Evolutionary conservation across 1,140 invertebrate species (phyloP).

Genomic region (Agrilus planipennis): DNA sequence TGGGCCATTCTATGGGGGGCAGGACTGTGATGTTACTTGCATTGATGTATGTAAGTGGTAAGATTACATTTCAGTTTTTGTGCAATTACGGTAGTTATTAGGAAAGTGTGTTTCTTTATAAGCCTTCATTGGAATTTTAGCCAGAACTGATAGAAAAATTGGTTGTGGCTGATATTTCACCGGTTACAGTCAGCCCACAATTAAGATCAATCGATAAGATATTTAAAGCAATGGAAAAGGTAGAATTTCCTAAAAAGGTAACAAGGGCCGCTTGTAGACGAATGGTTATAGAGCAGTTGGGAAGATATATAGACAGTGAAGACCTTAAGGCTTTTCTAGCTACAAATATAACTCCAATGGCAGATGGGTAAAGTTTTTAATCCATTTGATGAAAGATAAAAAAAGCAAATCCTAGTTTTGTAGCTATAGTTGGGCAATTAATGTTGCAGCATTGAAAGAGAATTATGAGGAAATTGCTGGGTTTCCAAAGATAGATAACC

Average conservation of each 20-base stretch:
- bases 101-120: not conserved
- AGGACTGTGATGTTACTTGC: constrained; percentile 69
- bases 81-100: too few species aligned
- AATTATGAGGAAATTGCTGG: constrained; percentile 42
- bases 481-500: constrained; percentile 44
- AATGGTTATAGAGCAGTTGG: constrained; percentile 41
- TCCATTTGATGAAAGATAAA: too few species aligned
- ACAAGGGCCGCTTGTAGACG: constrained; percentile 55
- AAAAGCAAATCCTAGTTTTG: too few species aligned
- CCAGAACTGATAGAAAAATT: constrained; percentile 66
- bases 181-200: constrained; percentile 46
- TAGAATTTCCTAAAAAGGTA: constrained; percentile 43
- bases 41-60: constrained; percentile 37
- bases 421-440: constrained; percentile 33
- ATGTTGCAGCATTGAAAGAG: constrained; percentile 23
- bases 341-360: constrained; percentile 32
- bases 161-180: constrained; percentile 76
- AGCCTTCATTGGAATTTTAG: constrained; percentile 37
- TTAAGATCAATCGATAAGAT: constrained; percentile 42
- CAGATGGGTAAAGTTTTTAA: constrained; percentile 11
- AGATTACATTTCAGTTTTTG: not conserved
- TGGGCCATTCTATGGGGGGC: constrained; percentile 90
- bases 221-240: constrained; percentile 50
- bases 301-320: constrained; percentile 33
- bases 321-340: constrained; percentile 41